Evolutionary conservation across 2,888 invertebrate genomes (phyloP).

Genomic region (Acrobasis consociella): DNA sequence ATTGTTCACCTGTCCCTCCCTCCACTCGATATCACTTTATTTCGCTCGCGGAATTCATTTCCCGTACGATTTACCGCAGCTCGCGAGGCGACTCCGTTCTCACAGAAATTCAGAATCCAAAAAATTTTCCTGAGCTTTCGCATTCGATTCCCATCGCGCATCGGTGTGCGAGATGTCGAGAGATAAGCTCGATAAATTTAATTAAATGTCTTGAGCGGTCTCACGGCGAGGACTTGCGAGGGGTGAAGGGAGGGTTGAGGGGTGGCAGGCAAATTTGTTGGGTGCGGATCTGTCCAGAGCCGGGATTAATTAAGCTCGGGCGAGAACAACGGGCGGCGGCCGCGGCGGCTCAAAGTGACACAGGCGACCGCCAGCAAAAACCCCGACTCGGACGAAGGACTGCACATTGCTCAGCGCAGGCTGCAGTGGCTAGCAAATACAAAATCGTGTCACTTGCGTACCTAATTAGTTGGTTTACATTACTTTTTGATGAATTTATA

Average conservation of each 20-base stretch:
- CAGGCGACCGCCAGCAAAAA: slow-evolving; percentile 21
- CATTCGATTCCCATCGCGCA: slow-evolving; percentile 73
- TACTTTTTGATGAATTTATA: not conserved
- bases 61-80: slow-evolving; percentile 41
- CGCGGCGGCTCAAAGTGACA: slow-evolving; percentile 25
- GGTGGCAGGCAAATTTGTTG: slow-evolving; percentile 67
- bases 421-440: not conserved
- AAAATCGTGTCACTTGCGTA: not conserved
- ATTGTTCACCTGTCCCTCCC: slow-evolving; percentile 48
- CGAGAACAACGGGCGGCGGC: slow-evolving; percentile 24
- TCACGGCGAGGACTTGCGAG: slow-evolving; percentile 33
- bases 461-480: not conserved
- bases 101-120: slow-evolving; percentile 63
- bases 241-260: slow-evolving; percentile 27
- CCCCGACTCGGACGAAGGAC: not conserved
- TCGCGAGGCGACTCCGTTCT: slow-evolving; percentile 43
- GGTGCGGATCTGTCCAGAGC: slow-evolving; percentile 55
- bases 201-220: slow-evolving; percentile 66
- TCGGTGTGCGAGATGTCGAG: slow-evolving; percentile 62
- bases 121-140: slow-evolving; percentile 59
- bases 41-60: slow-evolving; percentile 42
- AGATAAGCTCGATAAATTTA: slow-evolving; percentile 79
- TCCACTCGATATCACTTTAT: slow-evolving; percentile 44
- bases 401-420: not conserved
- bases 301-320: slow-evolving; percentile 63